Evolutionary conservation across 2,888 invertebrate genomes (phyloP).

Genomic region (Sesamia inferens): DNA sequence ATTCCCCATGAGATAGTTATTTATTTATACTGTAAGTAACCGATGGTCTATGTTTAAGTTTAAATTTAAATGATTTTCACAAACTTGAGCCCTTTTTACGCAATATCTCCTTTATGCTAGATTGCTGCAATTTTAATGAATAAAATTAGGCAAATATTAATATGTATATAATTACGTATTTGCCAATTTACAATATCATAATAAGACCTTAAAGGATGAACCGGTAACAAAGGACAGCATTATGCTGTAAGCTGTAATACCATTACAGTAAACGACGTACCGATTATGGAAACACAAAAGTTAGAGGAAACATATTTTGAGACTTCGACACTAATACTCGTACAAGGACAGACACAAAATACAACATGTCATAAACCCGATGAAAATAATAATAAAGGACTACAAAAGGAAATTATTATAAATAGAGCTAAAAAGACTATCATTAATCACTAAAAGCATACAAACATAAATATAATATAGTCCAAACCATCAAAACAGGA

Average conservation of each 20-base stretch:
- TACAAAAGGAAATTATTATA: neutral
- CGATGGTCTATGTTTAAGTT: no score
- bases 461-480: conserved; percentile 3
- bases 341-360: neutral
- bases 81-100: neutral
- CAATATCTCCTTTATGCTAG: neutral
- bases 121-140: no score
- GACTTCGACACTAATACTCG: neutral
- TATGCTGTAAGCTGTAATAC: no score
- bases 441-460: neutral
- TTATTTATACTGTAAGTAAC: conserved; percentile 18
- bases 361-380: neutral
- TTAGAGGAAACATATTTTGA: neutral
- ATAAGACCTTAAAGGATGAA: neutral
- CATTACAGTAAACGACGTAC: neutral
- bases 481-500: neutral
- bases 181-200: neutral
- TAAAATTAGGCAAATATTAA: neutral
- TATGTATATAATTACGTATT: neutral
- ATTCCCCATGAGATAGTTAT: conserved; percentile 22
- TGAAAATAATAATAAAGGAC: neutral
- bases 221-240: neutral
- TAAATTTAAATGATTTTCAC: neutral
- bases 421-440: neutral
- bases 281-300: neutral